Percentiles rank a stretch among this genome's conserved stretches.
Evolutionary conservation across 2,888 invertebrate genomes (phyloP).

Genomic region (Notodonta dromedarius): DNA sequence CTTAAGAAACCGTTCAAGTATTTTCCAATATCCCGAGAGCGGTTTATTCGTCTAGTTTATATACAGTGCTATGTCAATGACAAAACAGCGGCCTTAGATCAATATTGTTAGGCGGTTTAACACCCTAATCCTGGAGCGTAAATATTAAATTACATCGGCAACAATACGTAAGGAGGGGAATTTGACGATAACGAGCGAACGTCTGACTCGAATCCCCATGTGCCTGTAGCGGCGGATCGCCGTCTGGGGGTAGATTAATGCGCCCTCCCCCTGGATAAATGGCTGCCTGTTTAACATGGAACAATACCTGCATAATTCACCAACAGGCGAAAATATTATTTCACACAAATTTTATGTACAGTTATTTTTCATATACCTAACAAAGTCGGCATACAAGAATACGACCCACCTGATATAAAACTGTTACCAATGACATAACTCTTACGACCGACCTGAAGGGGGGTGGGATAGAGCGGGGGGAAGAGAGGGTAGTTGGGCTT

Average conservation of each 20-base stretch:
- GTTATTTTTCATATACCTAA: too few relatives aligned
- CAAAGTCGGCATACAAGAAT: too few relatives aligned
- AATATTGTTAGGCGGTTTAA: constrained; percentile 35
- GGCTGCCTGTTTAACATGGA: constrained; percentile 20
- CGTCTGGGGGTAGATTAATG: constrained; percentile 61
- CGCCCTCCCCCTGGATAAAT: constrained; percentile 40
- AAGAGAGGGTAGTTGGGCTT: too few relatives aligned
- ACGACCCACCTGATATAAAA: too few relatives aligned
- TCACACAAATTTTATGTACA: too few relatives aligned
- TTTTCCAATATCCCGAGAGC: constrained; percentile 27
- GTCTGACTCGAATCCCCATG: constrained; percentile 33
- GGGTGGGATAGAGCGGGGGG: too few relatives aligned
- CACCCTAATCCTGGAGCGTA: constrained; percentile 33
- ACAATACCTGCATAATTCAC: constrained; percentile 25
- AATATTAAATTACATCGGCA: constrained; percentile 44
- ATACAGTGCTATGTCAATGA: constrained; percentile 26
- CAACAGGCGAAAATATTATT: background rate
- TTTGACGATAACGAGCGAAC: constrained; percentile 28
- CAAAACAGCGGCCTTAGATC: constrained; percentile 30
- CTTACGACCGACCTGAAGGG: too few relatives aligned
- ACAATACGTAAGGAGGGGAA: constrained; percentile 30
- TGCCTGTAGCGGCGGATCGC: constrained; percentile 31
- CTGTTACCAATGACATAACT: too few relatives aligned
- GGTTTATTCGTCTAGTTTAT: constrained; percentile 20
- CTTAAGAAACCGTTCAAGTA: constrained; percentile 13